Conservation (phyloP, 1,140 invertebrate species). For the Littorina saxatilis region DNA sequence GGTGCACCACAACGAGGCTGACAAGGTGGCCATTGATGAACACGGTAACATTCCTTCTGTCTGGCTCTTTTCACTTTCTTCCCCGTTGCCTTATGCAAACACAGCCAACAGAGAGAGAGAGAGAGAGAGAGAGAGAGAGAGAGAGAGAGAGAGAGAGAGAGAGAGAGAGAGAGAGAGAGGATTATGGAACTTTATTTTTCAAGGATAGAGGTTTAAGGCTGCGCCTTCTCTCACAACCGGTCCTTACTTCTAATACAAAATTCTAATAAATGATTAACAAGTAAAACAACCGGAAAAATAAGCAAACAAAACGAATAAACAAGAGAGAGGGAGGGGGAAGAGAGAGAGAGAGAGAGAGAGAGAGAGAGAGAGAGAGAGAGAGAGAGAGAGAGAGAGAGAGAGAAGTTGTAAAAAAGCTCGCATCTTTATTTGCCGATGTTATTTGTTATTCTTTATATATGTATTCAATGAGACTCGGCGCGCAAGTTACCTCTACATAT, state of each 20-base stretch:
- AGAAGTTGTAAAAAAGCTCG: neutral
- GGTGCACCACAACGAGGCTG: too few species aligned
- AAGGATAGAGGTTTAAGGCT: too few species aligned
- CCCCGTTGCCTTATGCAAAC: too few species aligned
- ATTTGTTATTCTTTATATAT: neutral
- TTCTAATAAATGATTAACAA: too few species aligned
- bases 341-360: neutral
- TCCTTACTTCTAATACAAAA: too few species aligned
- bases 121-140: constrained; percentile 3
- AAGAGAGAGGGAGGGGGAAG: neutral
- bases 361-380: too few species aligned
- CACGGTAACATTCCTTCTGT: too few species aligned
- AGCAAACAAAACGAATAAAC: too few species aligned
- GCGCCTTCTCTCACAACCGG: too few species aligned
- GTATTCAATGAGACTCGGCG: neutral
- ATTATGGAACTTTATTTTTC: too few species aligned
- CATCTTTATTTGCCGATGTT: neutral
- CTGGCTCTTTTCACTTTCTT: neutral
- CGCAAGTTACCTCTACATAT: neutral
- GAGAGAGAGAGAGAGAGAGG: neutral
- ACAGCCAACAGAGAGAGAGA: neutral
- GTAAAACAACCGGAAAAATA: too few species aligned
- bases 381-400: neutral
- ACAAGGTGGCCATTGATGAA: too few species aligned
- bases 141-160: constrained; percentile 6